Base-by-base conservation (phyloP, 2,113 vertebrate species). In the Actinemys pallida region DNA sequence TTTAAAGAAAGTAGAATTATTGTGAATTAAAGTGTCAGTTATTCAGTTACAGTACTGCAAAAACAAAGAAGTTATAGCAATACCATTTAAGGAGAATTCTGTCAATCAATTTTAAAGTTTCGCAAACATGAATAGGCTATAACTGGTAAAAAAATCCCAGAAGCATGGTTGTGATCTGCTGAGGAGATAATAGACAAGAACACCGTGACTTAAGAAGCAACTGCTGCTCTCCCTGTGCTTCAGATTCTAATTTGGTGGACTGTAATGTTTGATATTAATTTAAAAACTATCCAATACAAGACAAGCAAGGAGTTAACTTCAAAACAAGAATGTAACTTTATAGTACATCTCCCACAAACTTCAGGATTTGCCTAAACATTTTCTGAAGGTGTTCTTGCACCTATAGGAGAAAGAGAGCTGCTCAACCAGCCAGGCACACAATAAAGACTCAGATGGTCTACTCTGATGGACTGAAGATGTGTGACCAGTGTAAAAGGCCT, bases 331-430 rank as follows among this genome's bases (percentile, higher is more conserved):
- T 94, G 83, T 82, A 85, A 87, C 96, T 96, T 95, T 45, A 42
- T 88, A 93, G 90, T 94, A 91, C 29, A 35, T 45, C 75, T 95
- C 86, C 78, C 72, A 83, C 88, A 57, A 95, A 88, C 53, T 96
- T 76, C 54, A 84, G 79, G 81, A 24, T 95, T 95, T 92, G 95
- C 90, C 88, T 72, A 94, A 93, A 84, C 96, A 85, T 72, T 89
- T 95, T 95, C 88, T 97, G 93, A 97, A 95, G 92, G 83, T 31
- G 0, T 94, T 95, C 86, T 91, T 83, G 54, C 88, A 93, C 24
- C 86, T 0, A 22, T 19, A 24, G 69, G 22, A 20, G 93, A 84
- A 96, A 95, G 89, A 93, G 95, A 95, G 96, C 75, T 95, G 97
- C 80, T 90, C 86, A 95, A 92, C 94, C 96, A 97, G 94, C 93